Conservation (phyloP, 2,113 vertebrate species). For the Gallinago media region DNA sequence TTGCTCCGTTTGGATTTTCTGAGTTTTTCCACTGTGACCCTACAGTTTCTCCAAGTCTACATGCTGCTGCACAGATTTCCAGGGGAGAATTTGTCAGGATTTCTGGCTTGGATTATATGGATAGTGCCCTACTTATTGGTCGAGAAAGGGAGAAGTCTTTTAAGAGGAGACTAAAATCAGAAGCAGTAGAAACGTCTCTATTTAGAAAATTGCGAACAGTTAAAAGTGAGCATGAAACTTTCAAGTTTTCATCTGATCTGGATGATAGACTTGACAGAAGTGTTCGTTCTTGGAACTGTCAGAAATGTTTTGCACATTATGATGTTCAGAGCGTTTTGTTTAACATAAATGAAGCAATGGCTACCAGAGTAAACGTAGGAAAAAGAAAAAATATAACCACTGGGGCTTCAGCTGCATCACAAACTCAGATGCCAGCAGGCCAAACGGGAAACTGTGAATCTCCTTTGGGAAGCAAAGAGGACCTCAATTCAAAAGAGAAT, state of each 20-base stretch:
- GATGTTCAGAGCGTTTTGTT: conserved; percentile 97
- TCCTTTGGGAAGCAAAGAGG: conserved; percentile 92
- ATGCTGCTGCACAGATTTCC: conserved; percentile 92
- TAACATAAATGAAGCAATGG: conserved; percentile 94
- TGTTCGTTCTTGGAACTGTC: conserved; percentile 85
- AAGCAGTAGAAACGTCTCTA: conserved; percentile 89
- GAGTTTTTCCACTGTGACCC: conserved; percentile 88
- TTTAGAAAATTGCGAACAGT: conserved; percentile 91
- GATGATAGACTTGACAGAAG: conserved; percentile 85
- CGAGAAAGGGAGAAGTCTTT: conserved; percentile 90
- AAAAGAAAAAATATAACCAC: conserved; percentile 96
- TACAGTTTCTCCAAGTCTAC: conserved; percentile 89
- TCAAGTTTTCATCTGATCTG: conserved; percentile 84
- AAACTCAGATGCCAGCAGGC: conserved; percentile 75
- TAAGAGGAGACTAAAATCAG: conserved; percentile 89
- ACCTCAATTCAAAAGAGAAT: conserved; percentile 93
- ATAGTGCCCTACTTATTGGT: conserved; percentile 84
- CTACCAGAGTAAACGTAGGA: conserved; percentile 84
- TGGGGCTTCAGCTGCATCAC: conserved; percentile 93
- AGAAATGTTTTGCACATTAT: conserved; percentile 96
- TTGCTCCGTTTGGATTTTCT: conserved; percentile 84
- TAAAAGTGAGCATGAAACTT: conserved; percentile 90
- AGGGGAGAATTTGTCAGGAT: conserved; percentile 91
- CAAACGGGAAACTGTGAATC: conserved; percentile 84
- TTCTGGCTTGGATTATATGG: conserved; percentile 90